Conservation (phyloP, 2,888 invertebrate genomes). For the Liodrosophila aerea region DNA sequence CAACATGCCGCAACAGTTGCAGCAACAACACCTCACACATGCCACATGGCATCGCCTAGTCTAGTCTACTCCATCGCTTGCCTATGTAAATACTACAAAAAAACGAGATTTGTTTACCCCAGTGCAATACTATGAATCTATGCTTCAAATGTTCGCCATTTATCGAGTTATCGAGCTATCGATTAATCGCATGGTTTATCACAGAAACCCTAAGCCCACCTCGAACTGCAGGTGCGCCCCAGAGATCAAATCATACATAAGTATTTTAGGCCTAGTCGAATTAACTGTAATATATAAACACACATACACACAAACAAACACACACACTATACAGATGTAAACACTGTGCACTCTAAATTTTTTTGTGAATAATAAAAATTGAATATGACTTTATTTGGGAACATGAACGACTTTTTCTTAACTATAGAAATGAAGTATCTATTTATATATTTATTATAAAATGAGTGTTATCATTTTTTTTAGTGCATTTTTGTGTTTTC, state of each 20-base stretch:
- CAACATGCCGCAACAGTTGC: no score
- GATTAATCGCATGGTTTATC: conserved; percentile 18
- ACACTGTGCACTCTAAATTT: conserved; percentile 52
- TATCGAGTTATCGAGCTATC: conserved; percentile 17
- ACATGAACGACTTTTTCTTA: no score
- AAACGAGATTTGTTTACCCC: background rate
- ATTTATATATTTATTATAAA: no score
- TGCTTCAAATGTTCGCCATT: conserved; percentile 1
- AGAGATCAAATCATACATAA: conserved; percentile 24
- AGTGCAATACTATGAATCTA: conserved; percentile 2
- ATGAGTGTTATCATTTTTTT: no score
- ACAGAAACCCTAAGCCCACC: background rate
- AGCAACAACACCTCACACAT: background rate
- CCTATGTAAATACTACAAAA: conserved; percentile 56
- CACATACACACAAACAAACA: conserved; percentile 1
- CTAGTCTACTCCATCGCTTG: conserved; percentile 21
- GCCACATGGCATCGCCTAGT: background rate
- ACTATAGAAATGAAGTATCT: no score
- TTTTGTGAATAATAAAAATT: conserved; percentile 47
- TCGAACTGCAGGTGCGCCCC: background rate
- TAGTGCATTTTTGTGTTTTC: no score
- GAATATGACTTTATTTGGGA: conserved; percentile 44
- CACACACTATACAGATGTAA: conserved; percentile 29
- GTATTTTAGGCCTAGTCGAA: conserved; percentile 61
- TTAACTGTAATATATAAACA: conserved; percentile 65